Base-by-base conservation (phyloP, 2,888 invertebrate genomes). In the Phortica magna region DNA sequence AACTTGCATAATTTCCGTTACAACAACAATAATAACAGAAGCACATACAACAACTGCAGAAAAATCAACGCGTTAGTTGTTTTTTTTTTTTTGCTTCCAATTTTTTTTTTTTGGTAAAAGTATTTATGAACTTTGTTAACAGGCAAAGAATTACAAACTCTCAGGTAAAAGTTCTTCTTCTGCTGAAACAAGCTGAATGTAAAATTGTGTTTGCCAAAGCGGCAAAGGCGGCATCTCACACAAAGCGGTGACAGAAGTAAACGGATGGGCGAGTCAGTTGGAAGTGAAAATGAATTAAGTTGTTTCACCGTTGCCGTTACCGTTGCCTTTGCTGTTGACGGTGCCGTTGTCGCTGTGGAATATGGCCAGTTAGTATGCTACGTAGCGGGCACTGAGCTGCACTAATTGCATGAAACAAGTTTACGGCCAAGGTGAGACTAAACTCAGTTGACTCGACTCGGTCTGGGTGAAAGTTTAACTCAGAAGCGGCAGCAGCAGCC, bases 121-220 rank as follows among this genome's bases (percentile, higher is more conserved):
- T 86, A 88, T 86, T 86, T 86, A 86, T 86, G 87, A 86, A 86
- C 88, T 86, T 86, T 88, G 83, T 86, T 86, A 88, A 88, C 86
- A 83, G 89, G 88, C 88, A 83, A 88, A 86, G 88, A 86, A 88
- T 88, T 86, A 84, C 85, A 88, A 86, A 86, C 88, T 88, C 85
- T 83, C 41, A 57, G 72, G 74, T 55, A 77, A 82, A 88, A 88
- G 81, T 86, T 88, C 19, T 43, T n/a, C 68, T 68, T 61, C 19
- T 31, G 31, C 31, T 31, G 31, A 31, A 31, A 31, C 31, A 14
- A 12, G 64, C 80, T 83, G 84, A 87, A 85, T 85, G 85, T 87
- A 84, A 85, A 85, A 87, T 87, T 88, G 85, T 88, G 85, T 70
- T 48, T 87, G 88, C 85, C 83, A 88, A 87, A 80, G 85, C 87